Percentiles rank a stretch among this genome's conserved stretches.
Conservation (phyloP, 2,888 invertebrate genomes). For the Caenorhabditis macrosperma region DNA sequence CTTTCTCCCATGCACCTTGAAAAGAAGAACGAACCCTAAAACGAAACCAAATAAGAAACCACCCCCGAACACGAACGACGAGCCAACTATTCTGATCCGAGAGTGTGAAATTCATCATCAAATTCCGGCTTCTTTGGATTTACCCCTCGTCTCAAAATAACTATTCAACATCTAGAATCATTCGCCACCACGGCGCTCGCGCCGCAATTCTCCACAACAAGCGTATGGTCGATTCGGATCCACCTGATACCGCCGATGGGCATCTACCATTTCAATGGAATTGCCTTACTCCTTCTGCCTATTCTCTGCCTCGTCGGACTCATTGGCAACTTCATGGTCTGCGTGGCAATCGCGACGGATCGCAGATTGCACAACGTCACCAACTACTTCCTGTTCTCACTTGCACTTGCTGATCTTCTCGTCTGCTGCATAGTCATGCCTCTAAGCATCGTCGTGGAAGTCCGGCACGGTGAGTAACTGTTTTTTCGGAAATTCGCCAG, state of each 20-base stretch:
- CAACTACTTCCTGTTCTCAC: slow-evolving; percentile 93
- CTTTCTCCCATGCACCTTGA: slow-evolving; percentile 37
- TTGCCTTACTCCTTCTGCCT: slow-evolving; percentile 73
- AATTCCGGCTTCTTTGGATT: neutral
- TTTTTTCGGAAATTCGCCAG: slow-evolving; percentile 1
- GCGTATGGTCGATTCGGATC: slow-evolving; percentile 49
- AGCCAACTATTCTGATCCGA: no score
- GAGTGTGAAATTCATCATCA: neutral
- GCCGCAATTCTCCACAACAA: slow-evolving; percentile 48
- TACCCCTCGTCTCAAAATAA: slow-evolving; percentile 23
- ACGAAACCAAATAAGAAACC: slow-evolving; percentile 10
- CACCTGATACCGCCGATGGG: slow-evolving; percentile 44
- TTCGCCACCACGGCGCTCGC: slow-evolving; percentile 44
- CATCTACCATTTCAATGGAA: slow-evolving; percentile 64
- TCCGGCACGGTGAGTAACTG: slow-evolving; percentile 87
- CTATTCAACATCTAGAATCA: slow-evolving; percentile 41
- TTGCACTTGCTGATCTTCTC: slow-evolving; percentile 93
- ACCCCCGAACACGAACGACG: slow-evolving; percentile 34
- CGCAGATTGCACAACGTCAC: slow-evolving; percentile 93
- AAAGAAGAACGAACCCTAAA: slow-evolving; percentile 31
- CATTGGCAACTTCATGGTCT: slow-evolving; percentile 83
- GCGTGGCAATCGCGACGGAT: slow-evolving; percentile 92
- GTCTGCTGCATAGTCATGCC: slow-evolving; percentile 97
- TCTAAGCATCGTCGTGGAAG: slow-evolving; percentile 92
- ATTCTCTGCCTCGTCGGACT: slow-evolving; percentile 74